These are phyloP conservation scores for Pandion haliaetus DNA, from an alignment of 2,113 vertebrate genomes.

Conservation along the genomic window DNA sequence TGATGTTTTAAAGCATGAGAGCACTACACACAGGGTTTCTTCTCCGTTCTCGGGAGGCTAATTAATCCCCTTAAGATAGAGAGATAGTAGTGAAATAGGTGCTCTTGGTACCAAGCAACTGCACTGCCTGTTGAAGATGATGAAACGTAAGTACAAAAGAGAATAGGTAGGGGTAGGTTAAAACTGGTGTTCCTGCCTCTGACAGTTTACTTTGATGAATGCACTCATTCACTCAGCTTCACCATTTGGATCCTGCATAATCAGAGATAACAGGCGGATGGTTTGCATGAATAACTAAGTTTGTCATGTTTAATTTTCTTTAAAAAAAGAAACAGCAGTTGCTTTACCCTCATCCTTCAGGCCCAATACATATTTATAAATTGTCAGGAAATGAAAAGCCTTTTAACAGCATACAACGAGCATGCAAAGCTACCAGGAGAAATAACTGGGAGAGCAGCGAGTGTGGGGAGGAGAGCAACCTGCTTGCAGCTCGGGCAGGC, in stretches of 20 bases:
- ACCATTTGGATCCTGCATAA: constrained; percentile 73
- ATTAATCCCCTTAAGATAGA: constrained; percentile 70
- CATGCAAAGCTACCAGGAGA: constrained; percentile 45
- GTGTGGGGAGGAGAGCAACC: not conserved
- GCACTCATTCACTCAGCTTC: constrained; percentile 66
- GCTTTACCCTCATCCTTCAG: constrained; percentile 62
- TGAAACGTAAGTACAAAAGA: constrained; percentile 39
- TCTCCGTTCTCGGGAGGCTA: constrained; percentile 63
- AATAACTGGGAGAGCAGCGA: not conserved
- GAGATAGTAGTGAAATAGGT: not conserved
- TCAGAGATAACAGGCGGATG: constrained; percentile 71
- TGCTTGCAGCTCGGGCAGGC: not conserved
- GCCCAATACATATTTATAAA: constrained; percentile 74
- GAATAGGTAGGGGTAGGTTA: constrained; percentile 48
- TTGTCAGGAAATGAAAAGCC: constrained; percentile 57
- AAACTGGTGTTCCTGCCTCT: constrained; percentile 22
- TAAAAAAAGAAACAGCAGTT: constrained; percentile 67
- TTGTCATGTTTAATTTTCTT: constrained; percentile 77
- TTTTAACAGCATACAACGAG: constrained; percentile 43
- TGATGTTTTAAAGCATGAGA: constrained; percentile 52
- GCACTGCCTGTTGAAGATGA: not conserved
- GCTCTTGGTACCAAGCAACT: constrained; percentile 12
- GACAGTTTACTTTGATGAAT: constrained; percentile 70
- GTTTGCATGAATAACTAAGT: constrained; percentile 79
- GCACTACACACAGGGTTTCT: not conserved